Percentiles rank a stretch among this genome's conserved stretches.
These are phyloP conservation scores for Gobius niger DNA, from an alignment of 2,113 vertebrate genomes.

Conservation along the genomic window DNA sequence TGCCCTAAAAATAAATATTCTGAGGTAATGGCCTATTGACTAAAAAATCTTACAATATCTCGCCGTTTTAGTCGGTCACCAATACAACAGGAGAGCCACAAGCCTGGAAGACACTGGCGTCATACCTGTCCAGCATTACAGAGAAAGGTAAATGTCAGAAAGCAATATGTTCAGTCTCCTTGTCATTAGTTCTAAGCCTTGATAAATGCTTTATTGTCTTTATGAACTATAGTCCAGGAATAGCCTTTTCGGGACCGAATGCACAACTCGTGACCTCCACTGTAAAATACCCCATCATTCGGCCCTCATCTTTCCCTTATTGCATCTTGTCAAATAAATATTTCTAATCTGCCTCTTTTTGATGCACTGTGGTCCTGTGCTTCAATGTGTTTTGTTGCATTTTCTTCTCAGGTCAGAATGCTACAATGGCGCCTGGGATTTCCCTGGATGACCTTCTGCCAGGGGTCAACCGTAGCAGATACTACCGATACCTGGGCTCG, in stretches of 20 bases:
- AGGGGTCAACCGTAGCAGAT: constrained; percentile 47
- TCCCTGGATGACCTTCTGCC: constrained; percentile 58
- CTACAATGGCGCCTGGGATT: not conserved
- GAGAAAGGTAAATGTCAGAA: constrained; percentile 30
- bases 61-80: not conserved
- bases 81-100: constrained; percentile 31
- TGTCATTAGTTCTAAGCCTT: not conserved
- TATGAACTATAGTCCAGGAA: too few relatives aligned
- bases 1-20: too few relatives aligned
- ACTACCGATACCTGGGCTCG: constrained; percentile 76
- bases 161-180: too few relatives aligned
- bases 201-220: not conserved
- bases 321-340: too few relatives aligned
- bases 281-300: too few relatives aligned
- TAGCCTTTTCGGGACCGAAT: too few relatives aligned
- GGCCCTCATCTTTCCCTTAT: too few relatives aligned
- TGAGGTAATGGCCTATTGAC: too few relatives aligned
- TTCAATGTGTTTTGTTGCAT: not conserved
- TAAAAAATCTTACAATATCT: not conserved
- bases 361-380: too few relatives aligned
- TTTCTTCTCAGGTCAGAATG: constrained; percentile 15
- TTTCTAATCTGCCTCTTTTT: too few relatives aligned
- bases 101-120: constrained; percentile 60
- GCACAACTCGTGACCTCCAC: too few relatives aligned
- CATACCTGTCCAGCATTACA: constrained; percentile 49